Evolutionary conservation across 2,888 invertebrate species (phyloP), one percentile per base, ranked within the genome.

Genomic region (Orthonychiurus folsomi): DNA sequence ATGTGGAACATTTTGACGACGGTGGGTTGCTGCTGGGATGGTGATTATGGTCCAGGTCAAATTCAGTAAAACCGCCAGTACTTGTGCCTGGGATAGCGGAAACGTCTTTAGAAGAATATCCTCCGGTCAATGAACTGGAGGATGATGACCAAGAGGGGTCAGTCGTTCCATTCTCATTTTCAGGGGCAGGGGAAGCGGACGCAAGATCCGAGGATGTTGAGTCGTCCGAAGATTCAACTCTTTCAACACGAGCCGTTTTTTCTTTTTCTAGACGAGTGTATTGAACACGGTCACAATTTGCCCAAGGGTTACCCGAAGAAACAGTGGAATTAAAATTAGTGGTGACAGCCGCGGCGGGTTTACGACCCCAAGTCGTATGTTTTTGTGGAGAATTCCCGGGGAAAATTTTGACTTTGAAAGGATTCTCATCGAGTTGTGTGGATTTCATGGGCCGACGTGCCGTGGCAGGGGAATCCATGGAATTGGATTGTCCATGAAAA

Each of bases 101-200:
- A 20, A 3, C 55, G 21, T 24, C 24, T 23, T 24, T 25, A 23
- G 55, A 25, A 55, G 12, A 24, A 12, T 55, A 20, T 5, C 24
- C 25, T 55, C 69, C 69, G 0, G 70, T 70, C 1, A 70, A 60
- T 28, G 67, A 68, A 1, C 67, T 67, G 15, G 68, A 66, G 2
- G 69, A 69, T 53, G 69, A 69, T 5, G 70, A 70, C 72, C 72
- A 72, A 2, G 68, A 69, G 1, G 72, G 72, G 52, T 72, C 71
- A 3, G 70, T 70, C 12, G 70, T 71, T 50, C 71, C 71, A 59
- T 69, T 70, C 56, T 70, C 72, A 5, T 69, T 68, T 3, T 69
- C 72, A 0, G 70, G 70, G 23, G 68, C 66, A 3, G 72, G 69
- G n/a, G 67, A 66, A 20, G 72, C 72, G 0, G 69, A 60, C 37